Percentiles rank a stretch among this genome's conserved stretches.
phyloP scores from a whole-genome alignment of 2,888 invertebrate species.

The Tachina grossa region DNA sequence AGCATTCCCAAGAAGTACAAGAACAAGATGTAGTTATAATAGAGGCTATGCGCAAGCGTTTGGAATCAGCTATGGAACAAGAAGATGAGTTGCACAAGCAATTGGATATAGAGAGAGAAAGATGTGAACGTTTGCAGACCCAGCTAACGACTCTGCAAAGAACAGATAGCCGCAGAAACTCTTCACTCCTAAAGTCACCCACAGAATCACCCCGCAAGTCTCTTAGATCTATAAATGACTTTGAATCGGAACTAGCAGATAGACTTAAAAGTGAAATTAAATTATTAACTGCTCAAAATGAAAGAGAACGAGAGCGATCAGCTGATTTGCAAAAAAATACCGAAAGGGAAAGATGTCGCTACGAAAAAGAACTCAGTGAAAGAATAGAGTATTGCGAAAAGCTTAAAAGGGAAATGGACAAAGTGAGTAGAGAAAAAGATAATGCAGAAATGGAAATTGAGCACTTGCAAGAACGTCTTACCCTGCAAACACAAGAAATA shows the following conservation, averaged over 20 bases:
- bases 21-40: constrained; percentile 87
- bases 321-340: constrained; percentile 83
- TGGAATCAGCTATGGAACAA: constrained; percentile 86
- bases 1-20: constrained; percentile 84
- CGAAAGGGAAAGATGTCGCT: constrained; percentile 83
- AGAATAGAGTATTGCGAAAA: constrained; percentile 82
- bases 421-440: constrained; percentile 80
- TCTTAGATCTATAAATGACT: constrained; percentile 77
- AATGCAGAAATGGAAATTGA: constrained; percentile 80
- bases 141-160: constrained; percentile 81
- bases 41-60: constrained; percentile 85
- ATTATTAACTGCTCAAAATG: constrained; percentile 84
- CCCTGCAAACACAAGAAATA: constrained; percentile 82
- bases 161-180: constrained; percentile 80
- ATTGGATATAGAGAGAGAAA: constrained; percentile 84
- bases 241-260: constrained; percentile 83
- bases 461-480: constrained; percentile 80
- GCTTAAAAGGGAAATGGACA: constrained; percentile 82
- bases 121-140: constrained; percentile 83
- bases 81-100: constrained; percentile 86
- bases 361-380: constrained; percentile 81
- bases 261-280: constrained; percentile 84
- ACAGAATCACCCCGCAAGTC: constrained; percentile 81
- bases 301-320: constrained; percentile 83
- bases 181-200: constrained; percentile 79